Percentiles rank a stretch among this genome's conserved stretches.
Conservation (phyloP, 2,113 vertebrate genomes). For the Gambusia holbrooki region DNA sequence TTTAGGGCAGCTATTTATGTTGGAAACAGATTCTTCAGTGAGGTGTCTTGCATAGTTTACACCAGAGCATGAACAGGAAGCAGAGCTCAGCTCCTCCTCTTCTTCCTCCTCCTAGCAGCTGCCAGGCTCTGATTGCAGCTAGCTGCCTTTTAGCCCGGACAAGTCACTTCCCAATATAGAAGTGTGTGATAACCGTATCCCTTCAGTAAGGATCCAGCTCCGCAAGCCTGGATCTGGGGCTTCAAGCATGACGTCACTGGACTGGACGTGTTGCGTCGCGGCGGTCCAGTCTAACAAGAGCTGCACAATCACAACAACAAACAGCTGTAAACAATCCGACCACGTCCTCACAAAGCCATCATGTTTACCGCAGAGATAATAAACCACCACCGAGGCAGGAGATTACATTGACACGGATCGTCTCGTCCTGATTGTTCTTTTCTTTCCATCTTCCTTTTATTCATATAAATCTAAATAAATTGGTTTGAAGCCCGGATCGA, state of each 20-base stretch:
- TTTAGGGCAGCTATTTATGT: background rate
- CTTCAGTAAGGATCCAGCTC: too few species aligned
- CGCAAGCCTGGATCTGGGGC: background rate
- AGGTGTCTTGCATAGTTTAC: conserved; percentile 14
- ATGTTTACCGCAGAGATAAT: too few species aligned
- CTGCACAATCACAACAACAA: conserved; percentile 21
- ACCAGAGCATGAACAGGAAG: conserved; percentile 56
- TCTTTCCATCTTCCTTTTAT: too few species aligned
- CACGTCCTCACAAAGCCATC: too few species aligned
- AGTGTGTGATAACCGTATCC: background rate
- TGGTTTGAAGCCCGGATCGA: background rate
- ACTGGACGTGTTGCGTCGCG: background rate
- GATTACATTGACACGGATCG: too few species aligned
- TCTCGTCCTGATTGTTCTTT: background rate
- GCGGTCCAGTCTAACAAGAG: background rate
- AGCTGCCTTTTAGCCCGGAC: conserved; percentile 33
- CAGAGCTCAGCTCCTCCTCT: conserved; percentile 29
- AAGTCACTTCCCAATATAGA: conserved; percentile 43
- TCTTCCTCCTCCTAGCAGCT: conserved; percentile 39
- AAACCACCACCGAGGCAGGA: too few species aligned
- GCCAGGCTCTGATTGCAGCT: conserved; percentile 52
- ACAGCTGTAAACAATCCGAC: background rate
- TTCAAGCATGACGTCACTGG: background rate
- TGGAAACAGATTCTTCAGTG: background rate
- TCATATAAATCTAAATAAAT: background rate